Evolutionary conservation across 2,888 invertebrate genomes (phyloP), one percentile per base, ranked within the genome.

Genomic region (Rhagium mordax): DNA sequence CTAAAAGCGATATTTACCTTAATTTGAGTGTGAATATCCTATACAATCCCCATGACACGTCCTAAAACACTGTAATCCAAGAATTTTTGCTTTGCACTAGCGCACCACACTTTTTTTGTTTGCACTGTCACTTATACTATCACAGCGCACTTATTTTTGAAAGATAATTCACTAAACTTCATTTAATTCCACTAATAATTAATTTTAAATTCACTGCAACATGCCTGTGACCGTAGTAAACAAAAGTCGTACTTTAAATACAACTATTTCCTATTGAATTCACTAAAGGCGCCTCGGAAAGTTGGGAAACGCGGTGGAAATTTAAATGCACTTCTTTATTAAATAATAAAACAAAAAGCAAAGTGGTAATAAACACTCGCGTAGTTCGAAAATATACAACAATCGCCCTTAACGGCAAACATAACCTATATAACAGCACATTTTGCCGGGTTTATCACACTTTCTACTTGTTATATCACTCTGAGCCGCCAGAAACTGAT

Each of bases 341-440:
- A 64, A 59, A 59, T 66, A 78, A 75, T 72, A 82, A 81, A 82
- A 82, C 80, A 83, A 83, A 81, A 81, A 77, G 68, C 71, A 73
- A 75, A 73, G 75, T 75, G 74, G 75, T 76, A 75, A 71, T 74
- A 76, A 79, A 81, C 78, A 81, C 77, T 76, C 75, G 73, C 74
- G 70, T 72, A 74, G 78, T 74, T 75, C 74, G 73, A 73, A 78
- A 80, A 59, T 76, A 74, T 71, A 78, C 84, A 81, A 84, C 75
- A 81, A 75, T 81, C 81, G 82, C 79, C 84, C 82, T 81, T 85
- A 85, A 79, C 72, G 82, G 75, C 84, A 76, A 78, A 84, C 84
- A 81, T 85, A 85, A 85, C 85, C 85, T 85, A 78, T 73, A 81
- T 72, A 74, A 62, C 53, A 69, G 74, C 82, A 81, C 82, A 83